Evolutionary conservation across 2,888 invertebrate genomes (phyloP).

Genomic region (Drosophila aldrichi): DNA sequence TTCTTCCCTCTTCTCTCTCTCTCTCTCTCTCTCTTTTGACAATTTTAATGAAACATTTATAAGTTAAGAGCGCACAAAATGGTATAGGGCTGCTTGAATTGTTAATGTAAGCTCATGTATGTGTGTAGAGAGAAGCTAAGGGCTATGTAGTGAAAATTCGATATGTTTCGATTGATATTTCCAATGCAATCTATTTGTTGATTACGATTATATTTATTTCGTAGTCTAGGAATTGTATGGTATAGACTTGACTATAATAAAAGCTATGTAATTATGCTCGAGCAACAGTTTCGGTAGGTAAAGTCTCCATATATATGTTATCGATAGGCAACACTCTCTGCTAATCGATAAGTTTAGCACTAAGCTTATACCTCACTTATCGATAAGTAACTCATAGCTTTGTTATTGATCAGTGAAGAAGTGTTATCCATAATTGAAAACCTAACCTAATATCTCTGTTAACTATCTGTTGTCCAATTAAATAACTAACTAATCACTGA

Average conservation of each 20-base stretch:
- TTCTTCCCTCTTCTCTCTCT: neutral
- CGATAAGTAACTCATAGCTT: too few species aligned
- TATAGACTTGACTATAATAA: neutral
- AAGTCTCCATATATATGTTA: neutral
- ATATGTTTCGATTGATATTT: neutral
- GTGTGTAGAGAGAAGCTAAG: neutral
- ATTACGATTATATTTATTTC: neutral
- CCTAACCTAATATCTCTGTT: neutral
- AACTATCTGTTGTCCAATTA: too few species aligned
- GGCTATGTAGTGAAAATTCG: neutral
- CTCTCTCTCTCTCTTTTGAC: conserved; percentile 20
- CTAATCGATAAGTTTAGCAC: neutral
- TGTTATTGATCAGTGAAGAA: too few species aligned
- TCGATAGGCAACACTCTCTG: neutral
- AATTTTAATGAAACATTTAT: conserved; percentile 61
- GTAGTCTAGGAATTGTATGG: neutral
- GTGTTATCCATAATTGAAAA: neutral
- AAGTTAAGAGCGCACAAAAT: conserved; percentile 26
- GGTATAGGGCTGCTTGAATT: conserved; percentile 14
- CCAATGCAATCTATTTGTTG: too few species aligned
- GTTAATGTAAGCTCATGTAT: too few species aligned
- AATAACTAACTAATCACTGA: too few species aligned
- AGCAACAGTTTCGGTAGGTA: neutral
- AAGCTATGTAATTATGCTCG: neutral
- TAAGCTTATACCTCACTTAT: too few species aligned